Percentiles rank a stretch among this genome's conserved stretches.
phyloP scores from a whole-genome alignment of 1,140 invertebrate genomes.

The Palaemon carinicauda region DNA sequence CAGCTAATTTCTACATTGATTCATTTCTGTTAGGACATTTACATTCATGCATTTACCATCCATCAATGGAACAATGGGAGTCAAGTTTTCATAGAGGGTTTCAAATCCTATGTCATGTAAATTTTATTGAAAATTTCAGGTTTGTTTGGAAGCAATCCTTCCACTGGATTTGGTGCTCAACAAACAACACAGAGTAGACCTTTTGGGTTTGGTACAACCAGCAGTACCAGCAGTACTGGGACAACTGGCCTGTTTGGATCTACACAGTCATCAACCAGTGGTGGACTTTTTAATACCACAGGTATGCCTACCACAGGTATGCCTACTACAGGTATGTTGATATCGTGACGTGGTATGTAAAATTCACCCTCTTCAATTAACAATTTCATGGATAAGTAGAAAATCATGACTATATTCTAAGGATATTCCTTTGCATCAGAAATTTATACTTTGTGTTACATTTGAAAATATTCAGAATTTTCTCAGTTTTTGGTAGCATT shows the following conservation, averaged over 20 bases:
- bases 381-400: not conserved
- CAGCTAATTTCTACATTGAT: no score
- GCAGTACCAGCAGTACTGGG: slow-evolving; percentile 46
- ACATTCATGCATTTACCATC: slow-evolving; percentile 49
- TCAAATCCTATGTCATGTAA: not conserved
- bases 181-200: slow-evolving; percentile 59
- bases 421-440: slow-evolving; percentile 2
- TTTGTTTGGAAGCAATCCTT: slow-evolving; percentile 73
- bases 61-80: slow-evolving; percentile 64
- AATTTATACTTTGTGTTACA: no score
- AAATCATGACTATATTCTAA: slow-evolving; percentile 60
- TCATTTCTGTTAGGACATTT: no score
- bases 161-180: slow-evolving; percentile 62
- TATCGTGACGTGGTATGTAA: slow-evolving; percentile 58
- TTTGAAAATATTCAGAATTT: no score
- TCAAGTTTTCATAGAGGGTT: slow-evolving; percentile 55
- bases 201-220: slow-evolving; percentile 53
- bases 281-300: slow-evolving; percentile 52
- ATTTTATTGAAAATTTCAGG: not conserved
- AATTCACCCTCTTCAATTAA: slow-evolving; percentile 61
- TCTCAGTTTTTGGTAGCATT: no score
- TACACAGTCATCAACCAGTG: slow-evolving; percentile 48
- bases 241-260: slow-evolving; percentile 59
- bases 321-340: slow-evolving; percentile 17
- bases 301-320: no score